Base-by-base conservation (phyloP, 2,888 invertebrate genomes). In the Drosophila pullipes region DNA sequence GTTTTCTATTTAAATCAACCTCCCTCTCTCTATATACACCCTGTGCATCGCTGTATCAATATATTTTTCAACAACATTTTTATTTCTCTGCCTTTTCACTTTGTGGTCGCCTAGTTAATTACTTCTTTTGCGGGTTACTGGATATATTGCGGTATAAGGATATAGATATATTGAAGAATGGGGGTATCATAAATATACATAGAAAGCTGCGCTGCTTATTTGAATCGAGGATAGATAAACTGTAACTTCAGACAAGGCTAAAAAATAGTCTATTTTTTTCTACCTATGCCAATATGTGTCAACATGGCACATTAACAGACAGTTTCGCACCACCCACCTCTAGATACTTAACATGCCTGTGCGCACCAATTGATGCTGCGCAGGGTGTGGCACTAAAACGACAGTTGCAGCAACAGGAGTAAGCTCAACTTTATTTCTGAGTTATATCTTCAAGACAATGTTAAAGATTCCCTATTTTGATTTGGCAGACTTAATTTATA, bases 301-400 rank as follows among this genome's bases (percentile, higher is more conserved):
- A 62, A 54, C 70, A 67, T 74, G 67, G 31, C 67, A 50, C 73
- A 74, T 62, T 62, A 66, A 62, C 74, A 68, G 62, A 52, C 47
- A 60, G 53, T 47, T 52, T 13, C 33, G 16, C 28, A 13, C 47
- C 35, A 33, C 33, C 33, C 35, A 16, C n/a, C 37, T 37, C n/a
- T 22, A 28, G 28, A 18, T 39, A 50, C 44, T 61, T 66, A 60
- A 55, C 66, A 55, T 53, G 63, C 49, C 41, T 60, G 60, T 70
- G 75, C 80, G 66, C 73, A 63, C 63, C 41, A 69, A 67, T 68
- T 44, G 59, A 60, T 35, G 67, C 57, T 78, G 76, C 77, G 77
- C 82, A 83, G 82, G 82, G 82, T 84, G 82, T 82, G 81, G 82
- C 83, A 81, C 57, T 31, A 53, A 61, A 66, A 74, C 5, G 3